Base-by-base conservation (phyloP, 37 sponge, comb jelly and placozoan genomes). In the Spongilla lacustris region DNA sequence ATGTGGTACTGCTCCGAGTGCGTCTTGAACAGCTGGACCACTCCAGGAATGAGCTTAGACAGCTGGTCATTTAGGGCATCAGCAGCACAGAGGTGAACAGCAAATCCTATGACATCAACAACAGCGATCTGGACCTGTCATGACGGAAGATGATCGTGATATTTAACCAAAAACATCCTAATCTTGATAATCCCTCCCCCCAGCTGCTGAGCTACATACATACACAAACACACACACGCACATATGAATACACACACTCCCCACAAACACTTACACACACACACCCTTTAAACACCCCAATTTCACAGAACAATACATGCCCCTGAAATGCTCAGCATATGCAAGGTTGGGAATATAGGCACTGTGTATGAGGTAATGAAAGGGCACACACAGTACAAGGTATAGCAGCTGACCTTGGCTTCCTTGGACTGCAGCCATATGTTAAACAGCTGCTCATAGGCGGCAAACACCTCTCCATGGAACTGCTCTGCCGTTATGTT, bases 1-100 rank as follows among this genome's bases (percentile, higher is more conserved):
- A 97, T 87, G 74, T 84, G 89, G 90, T 94, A 97, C 74, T 97
- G 98, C 32, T 97, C 98, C 22, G 83, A 68, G 90, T 97, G 96
- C 84, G 93, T 95, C 92, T 81, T 93, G 94, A 95, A 97, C 31
- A 97, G 85, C 41, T 88, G 80, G 24, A 86, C 70, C n/a, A 95
- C 80, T 25, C 84, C 74, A 35, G 92, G 90, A 26, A 97, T 46
- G 13, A 97, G 88, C 38, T 77, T 86, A 19, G 96, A 85, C 35
- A 92, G 76, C 86, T 94, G 93, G 13, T 85, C 90, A 34, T 91
- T 78, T 30, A 97, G 92, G 4, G 83, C 82, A 0, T 91, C 89
- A 19, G 90, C 49, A 17, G 94, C 81, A 12, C 93, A 37, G 58
- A 97, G 86, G 70, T 93, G 92, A 21, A 94, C 91, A 71, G 80